phyloP scores from a whole-genome alignment of 2,797 vertebrate genomes.

The Oreochromis mossambicus region DNA sequence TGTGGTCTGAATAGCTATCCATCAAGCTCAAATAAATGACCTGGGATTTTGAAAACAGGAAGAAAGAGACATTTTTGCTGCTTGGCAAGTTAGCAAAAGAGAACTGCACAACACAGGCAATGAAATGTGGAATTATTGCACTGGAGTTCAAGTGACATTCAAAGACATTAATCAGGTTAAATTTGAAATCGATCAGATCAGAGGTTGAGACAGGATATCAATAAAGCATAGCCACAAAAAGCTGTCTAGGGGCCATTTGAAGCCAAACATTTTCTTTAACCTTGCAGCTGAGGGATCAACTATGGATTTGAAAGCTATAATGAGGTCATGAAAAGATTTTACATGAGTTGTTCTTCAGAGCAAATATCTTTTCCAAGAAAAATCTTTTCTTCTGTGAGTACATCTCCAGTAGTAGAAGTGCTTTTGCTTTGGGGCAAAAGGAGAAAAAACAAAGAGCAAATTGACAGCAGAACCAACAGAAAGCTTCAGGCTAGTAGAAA shows the following conservation, averaged over 20 bases:
- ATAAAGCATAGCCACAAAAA: constrained; percentile 18
- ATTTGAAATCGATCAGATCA: constrained; percentile 2
- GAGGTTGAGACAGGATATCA: neutral
- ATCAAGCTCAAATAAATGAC: neutral
- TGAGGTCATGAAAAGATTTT: constrained; percentile 14
- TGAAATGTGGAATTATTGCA: neutral
- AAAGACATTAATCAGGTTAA: constrained; percentile 14
- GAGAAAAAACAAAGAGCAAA: neutral
- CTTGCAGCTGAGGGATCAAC: neutral
- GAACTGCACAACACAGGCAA: neutral
- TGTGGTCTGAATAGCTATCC: neutral
- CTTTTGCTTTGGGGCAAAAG: neutral
- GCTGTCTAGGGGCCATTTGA: neutral
- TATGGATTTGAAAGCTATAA: neutral
- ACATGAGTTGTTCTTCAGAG: neutral
- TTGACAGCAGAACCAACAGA: neutral
- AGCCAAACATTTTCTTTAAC: constrained; percentile 13
- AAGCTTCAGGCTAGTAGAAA: neutral
- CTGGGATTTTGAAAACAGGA: neutral
- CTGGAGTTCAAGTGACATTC: neutral
- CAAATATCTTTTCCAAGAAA: constrained; percentile 8
- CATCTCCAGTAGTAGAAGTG: neutral
- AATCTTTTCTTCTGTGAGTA: neutral
- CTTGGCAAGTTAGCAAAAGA: neutral
- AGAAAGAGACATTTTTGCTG: neutral